phyloP scores from a whole-genome alignment of 1,140 invertebrate genomes.

The Brachionus manjavacas region DNA sequence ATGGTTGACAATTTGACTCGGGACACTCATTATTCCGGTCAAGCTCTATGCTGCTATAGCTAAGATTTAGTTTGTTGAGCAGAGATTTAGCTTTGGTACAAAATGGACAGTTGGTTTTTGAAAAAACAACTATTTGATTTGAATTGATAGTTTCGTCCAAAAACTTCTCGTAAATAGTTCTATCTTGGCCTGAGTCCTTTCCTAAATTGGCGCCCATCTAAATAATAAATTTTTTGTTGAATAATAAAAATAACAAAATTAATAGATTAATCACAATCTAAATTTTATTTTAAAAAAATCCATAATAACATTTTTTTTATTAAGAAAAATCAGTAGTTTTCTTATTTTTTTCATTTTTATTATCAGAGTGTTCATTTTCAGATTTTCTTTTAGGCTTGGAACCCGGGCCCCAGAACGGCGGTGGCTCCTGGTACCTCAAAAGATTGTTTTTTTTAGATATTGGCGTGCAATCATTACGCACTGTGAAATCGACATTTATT shows the following conservation, averaged over 20 bases:
- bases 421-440: conserved; percentile 27
- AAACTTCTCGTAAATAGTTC: conserved; percentile 12
- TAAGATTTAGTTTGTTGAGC: neutral
- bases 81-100: neutral
- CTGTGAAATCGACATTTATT: conserved; percentile 21
- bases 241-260: neutral
- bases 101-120: conserved; percentile 11
- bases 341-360: neutral
- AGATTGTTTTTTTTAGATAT: conserved; percentile 29
- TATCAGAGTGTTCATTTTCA: neutral
- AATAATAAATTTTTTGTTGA: neutral
- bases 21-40: conserved; percentile 3
- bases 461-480: neutral
- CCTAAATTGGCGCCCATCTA: neutral
- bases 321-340: neutral
- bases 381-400: conserved; percentile 22
- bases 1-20: neutral
- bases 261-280: conserved; percentile 32
- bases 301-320: conserved; percentile 12
- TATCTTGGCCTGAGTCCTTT: neutral
- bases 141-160: neutral
- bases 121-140: conserved; percentile 20
- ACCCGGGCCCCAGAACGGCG: conserved; percentile 29
- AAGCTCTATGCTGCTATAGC: conserved; percentile 23
- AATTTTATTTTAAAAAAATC: conserved; percentile 1